These are phyloP conservation scores for Lottia gigantea DNA, from an alignment of 2,888 invertebrate species.

Conservation along the genomic window DNA sequence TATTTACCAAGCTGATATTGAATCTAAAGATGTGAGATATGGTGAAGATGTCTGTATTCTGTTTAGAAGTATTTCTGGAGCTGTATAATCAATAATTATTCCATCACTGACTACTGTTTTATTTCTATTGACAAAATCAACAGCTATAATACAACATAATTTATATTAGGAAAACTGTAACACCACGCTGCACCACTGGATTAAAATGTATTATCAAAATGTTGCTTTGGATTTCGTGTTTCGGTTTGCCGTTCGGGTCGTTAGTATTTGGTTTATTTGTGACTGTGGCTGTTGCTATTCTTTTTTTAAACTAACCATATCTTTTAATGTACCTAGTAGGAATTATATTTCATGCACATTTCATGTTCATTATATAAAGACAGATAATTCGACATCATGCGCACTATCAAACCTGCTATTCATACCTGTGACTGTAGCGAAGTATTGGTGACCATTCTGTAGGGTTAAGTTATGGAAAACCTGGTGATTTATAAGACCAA, in stretches of 20 bases:
- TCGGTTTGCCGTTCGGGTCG: no score
- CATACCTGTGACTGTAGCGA: not conserved
- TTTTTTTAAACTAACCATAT: no score
- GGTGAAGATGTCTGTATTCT: slow-evolving; percentile 3
- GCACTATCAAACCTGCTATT: no score
- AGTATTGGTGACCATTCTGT: not conserved
- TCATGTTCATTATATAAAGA: no score
- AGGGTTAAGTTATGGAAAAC: not conserved
- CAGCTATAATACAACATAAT: slow-evolving; percentile 7
- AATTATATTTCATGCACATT: no score
- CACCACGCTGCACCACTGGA: no score
- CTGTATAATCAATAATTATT: slow-evolving; percentile 7
- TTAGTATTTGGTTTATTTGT: no score
- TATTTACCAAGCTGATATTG: not conserved
- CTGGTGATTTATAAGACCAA: slow-evolving; percentile 1
- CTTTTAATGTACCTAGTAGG: no score
- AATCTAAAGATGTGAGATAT: slow-evolving; percentile 12
- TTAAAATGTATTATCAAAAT: no score
- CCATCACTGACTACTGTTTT: slow-evolving; percentile 16
- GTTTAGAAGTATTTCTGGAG: not conserved
- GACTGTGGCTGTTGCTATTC: no score
- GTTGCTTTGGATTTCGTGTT: no score
- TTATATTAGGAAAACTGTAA: not conserved
- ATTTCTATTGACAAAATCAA: slow-evolving; percentile 17
- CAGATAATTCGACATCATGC: no score